A percentile compares a stretch with the other conserved stretches of the same genome.
Conservation (phyloP, 2,888 invertebrate genomes). For the Glaucopsyche alexis region DNA sequence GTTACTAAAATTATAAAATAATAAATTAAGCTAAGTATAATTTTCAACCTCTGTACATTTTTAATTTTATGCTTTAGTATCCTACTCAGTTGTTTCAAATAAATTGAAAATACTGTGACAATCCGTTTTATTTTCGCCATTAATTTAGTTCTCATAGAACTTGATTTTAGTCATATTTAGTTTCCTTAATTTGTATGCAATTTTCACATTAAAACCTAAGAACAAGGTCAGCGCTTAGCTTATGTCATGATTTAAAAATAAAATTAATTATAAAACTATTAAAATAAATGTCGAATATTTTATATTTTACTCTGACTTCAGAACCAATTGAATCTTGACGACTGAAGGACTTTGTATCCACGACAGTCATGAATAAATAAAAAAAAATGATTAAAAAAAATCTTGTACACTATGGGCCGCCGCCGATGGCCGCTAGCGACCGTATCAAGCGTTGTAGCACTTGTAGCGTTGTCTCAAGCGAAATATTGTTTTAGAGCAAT, state of each 20-base stretch:
- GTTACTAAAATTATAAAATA: not conserved
- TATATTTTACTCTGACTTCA: too few relatives aligned
- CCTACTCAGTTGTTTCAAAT: constrained; percentile 2
- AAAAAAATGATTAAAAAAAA: too few relatives aligned
- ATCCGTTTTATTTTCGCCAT: not conserved
- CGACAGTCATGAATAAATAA: too few relatives aligned
- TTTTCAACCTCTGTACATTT: not conserved
- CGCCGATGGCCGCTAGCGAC: too few relatives aligned
- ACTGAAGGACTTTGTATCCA: too few relatives aligned
- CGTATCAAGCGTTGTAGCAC: too few relatives aligned
- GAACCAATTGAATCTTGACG: too few relatives aligned
- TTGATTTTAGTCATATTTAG: not conserved
- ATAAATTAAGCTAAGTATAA: not conserved
- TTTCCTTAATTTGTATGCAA: not conserved
- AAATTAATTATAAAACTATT: not conserved
- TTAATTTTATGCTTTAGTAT: not conserved
- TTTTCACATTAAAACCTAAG: not conserved
- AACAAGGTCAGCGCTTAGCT: not conserved
- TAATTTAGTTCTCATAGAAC: not conserved
- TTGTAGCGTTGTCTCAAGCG: too few relatives aligned
- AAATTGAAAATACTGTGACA: not conserved
- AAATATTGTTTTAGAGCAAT: too few relatives aligned
- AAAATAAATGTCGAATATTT: too few relatives aligned
- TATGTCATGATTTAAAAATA: not conserved
- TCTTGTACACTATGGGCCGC: too few relatives aligned